Conservation (phyloP, 2,113 vertebrate genomes). For the Scolopax mira region DNA sequence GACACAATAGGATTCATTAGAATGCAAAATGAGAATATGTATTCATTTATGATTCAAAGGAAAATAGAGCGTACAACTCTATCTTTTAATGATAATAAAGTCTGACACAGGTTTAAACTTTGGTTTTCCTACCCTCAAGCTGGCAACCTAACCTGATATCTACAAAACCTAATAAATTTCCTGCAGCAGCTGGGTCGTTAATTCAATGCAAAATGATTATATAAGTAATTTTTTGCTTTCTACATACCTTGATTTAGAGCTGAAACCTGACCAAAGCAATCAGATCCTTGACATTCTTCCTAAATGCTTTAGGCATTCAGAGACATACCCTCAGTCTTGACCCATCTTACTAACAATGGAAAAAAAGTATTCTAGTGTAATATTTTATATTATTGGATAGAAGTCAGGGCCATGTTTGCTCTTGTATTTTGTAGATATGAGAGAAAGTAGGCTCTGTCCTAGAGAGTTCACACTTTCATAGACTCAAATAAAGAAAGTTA, state of each 20-base stretch:
- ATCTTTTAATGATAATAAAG: background rate
- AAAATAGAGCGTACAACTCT: background rate
- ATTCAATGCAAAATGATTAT: background rate
- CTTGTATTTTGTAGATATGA: background rate
- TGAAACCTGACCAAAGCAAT: background rate
- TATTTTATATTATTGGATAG: background rate
- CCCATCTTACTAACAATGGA: background rate
- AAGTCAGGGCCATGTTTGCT: background rate
- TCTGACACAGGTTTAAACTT: background rate
- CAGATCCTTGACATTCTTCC: background rate
- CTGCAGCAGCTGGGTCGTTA: background rate
- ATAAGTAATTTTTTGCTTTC: background rate
- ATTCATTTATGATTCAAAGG: background rate
- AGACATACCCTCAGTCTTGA: background rate
- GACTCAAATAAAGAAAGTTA: background rate
- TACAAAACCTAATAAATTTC: background rate
- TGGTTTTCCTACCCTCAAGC: background rate
- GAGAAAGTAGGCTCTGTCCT: background rate
- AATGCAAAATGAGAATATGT: background rate
- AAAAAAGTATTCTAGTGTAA: background rate
- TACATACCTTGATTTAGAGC: background rate
- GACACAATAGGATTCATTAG: background rate
- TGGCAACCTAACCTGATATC: background rate
- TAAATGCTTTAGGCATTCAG: background rate
- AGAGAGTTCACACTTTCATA: background rate